Base-by-base conservation (phyloP, 1,140 invertebrate genomes). In the Sogatella furcifera region DNA sequence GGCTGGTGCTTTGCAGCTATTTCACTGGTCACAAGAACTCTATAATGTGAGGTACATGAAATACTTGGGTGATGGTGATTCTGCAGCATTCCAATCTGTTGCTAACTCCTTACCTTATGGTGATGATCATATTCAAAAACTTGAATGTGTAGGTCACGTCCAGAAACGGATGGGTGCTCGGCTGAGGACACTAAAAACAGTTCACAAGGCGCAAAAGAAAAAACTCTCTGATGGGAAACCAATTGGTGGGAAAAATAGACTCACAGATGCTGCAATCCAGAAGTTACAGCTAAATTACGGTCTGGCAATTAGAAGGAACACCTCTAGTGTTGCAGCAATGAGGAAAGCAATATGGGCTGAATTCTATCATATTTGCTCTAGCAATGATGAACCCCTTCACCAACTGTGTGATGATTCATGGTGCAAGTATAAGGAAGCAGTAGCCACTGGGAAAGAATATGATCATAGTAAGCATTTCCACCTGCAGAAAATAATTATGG, bases 391-490 rank as follows among this genome's bases (percentile, higher is more conserved):
- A 22, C 54, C 60, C 10, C 31, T 66, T 14, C 64, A 65, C 42
- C 15, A 24, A 10, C 56, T 58, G 65, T 72, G 69, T 56, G 66
- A 65, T 11, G 44, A 44, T 41, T 69, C 66, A 15, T 59, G 44
- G 55, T 65, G 69, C 24, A 64, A 60, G 1, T 72, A 65, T 66
- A 70, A 69, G 46, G 57, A 62, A 28, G 72, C 63, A 63, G 62
- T 67, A 22, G 17, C 15, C 46, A 41, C 9, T 2, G 52, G 28
- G 19, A n/a, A 9, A 58, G 15, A 44, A 49, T 57, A 61, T 42
- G 31, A 42, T 8, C 52, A 49, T 46, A 21, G 31, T n/a, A 28
- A 54, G 34, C 41, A 56, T n/a, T 15, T 28, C 21, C 41, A n/a
- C 52, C 34, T 31, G 28, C 41, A 15, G 15, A 22, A 55, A 42